phyloP scores from a whole-genome alignment of 37 sponge, comb jelly and placozoan species.

The Diacarnus erythraeanus region DNA sequence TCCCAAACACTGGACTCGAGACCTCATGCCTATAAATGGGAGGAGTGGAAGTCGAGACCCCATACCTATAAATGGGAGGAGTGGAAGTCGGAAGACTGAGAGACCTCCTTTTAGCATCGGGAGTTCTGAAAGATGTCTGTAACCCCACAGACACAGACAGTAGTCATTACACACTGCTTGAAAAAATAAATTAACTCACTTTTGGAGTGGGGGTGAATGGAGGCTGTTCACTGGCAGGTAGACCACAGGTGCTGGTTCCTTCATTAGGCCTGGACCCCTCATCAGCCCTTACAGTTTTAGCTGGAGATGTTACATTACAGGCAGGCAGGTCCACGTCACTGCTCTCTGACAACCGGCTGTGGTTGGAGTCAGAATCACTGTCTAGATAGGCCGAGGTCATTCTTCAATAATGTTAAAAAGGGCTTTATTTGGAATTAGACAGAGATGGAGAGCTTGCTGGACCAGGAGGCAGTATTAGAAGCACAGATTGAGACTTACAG shows the following conservation, averaged over 20 bases:
- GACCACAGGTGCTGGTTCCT: background rate
- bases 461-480: slow-evolving; percentile 19
- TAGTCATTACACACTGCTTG: no score
- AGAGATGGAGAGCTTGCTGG: slow-evolving; percentile 7
- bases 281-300: background rate
- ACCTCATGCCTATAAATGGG: no score
- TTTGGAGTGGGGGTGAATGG: no score
- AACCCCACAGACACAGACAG: no score
- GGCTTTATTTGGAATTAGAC: background rate
- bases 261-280: background rate
- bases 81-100: no score
- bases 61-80: no score
- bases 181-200: no score
- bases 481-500: slow-evolving; percentile 35
- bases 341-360: background rate
- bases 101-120: no score
- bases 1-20: no score
- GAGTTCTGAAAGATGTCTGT: no score
- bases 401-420: background rate
- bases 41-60: no score
- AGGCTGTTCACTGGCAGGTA: no score
- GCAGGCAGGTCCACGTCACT: slow-evolving; percentile 6
- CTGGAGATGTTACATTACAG: background rate
- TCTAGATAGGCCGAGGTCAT: background rate
- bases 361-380: slow-evolving; percentile 7